A percentile compares a stretch with the other conserved stretches of the same genome.
These are phyloP conservation scores for Rhorus exstirpatorius DNA, from an alignment of 2,888 invertebrate genomes.

Conservation along the genomic window DNA sequence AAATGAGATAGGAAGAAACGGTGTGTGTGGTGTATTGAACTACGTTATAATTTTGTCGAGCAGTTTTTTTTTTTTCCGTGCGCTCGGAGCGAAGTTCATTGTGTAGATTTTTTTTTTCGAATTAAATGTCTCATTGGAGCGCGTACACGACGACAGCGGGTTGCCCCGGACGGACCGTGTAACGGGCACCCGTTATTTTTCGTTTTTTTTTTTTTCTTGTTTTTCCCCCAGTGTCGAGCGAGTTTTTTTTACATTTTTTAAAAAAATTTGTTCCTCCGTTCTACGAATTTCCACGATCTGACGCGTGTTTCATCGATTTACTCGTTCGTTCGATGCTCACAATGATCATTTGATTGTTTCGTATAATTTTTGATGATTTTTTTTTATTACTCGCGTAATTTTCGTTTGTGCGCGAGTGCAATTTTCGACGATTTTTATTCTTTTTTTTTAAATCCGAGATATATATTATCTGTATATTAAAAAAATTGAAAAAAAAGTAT, in stretches of 20 bases:
- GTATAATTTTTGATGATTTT: slow-evolving; percentile 9
- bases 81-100: too few species aligned
- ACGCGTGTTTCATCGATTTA: slow-evolving; percentile 36
- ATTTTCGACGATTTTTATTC: slow-evolving; percentile 61
- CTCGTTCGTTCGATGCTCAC: slow-evolving; percentile 23
- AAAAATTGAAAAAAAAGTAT: too few species aligned
- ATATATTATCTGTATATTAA: slow-evolving; percentile 29
- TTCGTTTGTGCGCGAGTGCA: slow-evolving; percentile 78
- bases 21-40: too few species aligned
- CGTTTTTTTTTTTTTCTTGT: slow-evolving; percentile 23
- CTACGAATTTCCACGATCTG: too few species aligned
- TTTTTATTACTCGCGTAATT: slow-evolving; percentile 11
- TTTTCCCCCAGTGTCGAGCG: background rate
- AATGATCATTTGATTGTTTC: slow-evolving; percentile 25
- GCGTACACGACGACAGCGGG: slow-evolving; percentile 50
- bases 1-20: too few species aligned
- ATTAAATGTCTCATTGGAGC: slow-evolving; percentile 70
- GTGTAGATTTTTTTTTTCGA: too few species aligned
- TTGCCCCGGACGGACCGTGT: slow-evolving; percentile 68
- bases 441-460: slow-evolving; percentile 30
- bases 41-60: too few species aligned
- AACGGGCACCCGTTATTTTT: slow-evolving; percentile 62
- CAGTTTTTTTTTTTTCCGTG: too few species aligned
- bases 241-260: background rate
- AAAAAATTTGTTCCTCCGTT: too few species aligned